These are phyloP conservation scores for Vultur gryphus DNA, from an alignment of 2,797 vertebrate species.

Conservation along the genomic window DNA sequence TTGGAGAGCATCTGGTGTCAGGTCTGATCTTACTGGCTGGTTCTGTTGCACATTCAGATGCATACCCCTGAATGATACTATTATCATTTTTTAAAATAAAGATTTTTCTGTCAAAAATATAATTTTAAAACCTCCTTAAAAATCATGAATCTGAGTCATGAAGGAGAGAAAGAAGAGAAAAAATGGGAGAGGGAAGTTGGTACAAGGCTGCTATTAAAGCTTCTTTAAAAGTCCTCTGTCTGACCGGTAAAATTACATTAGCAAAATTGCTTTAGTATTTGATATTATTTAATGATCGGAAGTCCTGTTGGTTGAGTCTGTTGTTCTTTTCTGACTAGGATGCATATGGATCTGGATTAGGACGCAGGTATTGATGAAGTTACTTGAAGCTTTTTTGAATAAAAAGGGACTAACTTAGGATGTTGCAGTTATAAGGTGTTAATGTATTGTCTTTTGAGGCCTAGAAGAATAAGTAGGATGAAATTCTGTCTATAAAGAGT, in stretches of 20 bases:
- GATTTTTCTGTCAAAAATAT: not conserved
- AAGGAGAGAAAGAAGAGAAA: not conserved
- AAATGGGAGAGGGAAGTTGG: not conserved
- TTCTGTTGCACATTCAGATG: not conserved
- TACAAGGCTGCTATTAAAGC: not conserved
- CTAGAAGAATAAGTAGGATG: not conserved
- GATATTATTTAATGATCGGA: not conserved
- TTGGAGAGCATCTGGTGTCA: not conserved
- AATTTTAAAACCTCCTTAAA: not conserved
- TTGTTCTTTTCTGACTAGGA: not conserved
- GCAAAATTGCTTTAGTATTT: not conserved
- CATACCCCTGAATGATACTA: not conserved
- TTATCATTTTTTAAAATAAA: not conserved
- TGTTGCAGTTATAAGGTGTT: not conserved
- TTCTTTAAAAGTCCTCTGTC: not conserved
- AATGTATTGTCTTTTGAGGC: not conserved
- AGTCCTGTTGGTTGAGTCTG: not conserved
- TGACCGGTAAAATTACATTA: not conserved
- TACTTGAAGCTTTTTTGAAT: not conserved
- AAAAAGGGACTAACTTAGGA: not conserved
- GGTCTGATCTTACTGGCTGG: not conserved
- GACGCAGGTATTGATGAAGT: not conserved
- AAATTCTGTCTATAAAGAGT: not conserved
- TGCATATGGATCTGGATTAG: not conserved
- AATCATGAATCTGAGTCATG: not conserved